Evolutionary conservation across 30 jellyfish, hydroid and myxozoan species (phyloP), one percentile per base, ranked within the genome.

Genomic region (Aurelia sp.): DNA sequence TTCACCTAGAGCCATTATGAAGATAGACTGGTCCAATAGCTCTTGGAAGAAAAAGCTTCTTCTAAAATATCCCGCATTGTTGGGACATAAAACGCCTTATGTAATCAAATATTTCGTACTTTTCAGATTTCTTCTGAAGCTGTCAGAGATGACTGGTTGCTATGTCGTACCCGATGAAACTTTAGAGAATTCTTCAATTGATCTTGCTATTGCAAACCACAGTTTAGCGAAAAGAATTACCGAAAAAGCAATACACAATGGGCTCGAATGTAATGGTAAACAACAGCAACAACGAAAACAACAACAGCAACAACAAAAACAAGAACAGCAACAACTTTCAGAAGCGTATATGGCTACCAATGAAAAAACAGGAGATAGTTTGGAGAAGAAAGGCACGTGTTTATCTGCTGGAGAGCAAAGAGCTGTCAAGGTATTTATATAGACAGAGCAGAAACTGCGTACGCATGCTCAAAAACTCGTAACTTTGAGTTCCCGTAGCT

Each of bases 151-250:
- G 23, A 69, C 79, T 8, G 64, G 72, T 50, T 82, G 92, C 20
- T 58, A 19, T 2, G 33, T 15, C 58, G 64, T 3, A 7, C 71
- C 71, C 16, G 92, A 69, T 12, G 66, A 64, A 21, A 35, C 68
- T 3, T 17, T 23, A 3, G 86, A 48, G 21, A 51, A 37, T 44
- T 72, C 92, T 9, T 82, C 92, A 8, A 35, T 82, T 60, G 92
- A 82, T 58, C 85, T 82, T 48, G 92, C 92, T 13, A 61, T 82
- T 53, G 37, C 40, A 11, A 82, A 82, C 60, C 92, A 82, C 55
- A 71, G 92, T 44, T 51, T 82, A 12, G 85, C 92, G 16, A 69
- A 61, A 40, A 27, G 47, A 55, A 19, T 82, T 3, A 82, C 92
- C 16, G 84, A 82, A 15, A 37, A 20, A 20, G 40, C 59, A 13